Percentiles rank a stretch among this genome's conserved stretches.
phyloP scores from a whole-genome alignment of 2,888 invertebrate species.

The Cheilosia scutellata region DNA sequence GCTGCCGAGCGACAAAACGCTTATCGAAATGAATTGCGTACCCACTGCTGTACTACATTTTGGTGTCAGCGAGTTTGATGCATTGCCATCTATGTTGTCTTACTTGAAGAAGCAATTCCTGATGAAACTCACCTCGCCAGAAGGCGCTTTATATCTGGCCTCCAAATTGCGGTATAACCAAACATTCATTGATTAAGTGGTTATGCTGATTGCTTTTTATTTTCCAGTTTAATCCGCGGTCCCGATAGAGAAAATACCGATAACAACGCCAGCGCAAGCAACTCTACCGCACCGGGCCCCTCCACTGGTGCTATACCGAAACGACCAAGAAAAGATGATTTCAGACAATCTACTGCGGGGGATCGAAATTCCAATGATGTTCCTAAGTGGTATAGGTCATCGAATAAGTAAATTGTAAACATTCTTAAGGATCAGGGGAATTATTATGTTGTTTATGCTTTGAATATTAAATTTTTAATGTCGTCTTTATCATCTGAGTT shows the following conservation, averaged over 20 bases:
- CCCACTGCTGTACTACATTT: conserved; percentile 92
- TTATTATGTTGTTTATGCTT: conserved; percentile 31
- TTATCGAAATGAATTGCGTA: conserved; percentile 90
- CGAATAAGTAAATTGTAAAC: conserved; percentile 10
- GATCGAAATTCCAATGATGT: conserved; percentile 31
- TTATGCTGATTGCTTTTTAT: neutral
- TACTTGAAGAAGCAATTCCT: conserved; percentile 87
- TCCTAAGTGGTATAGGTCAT: conserved; percentile 51
- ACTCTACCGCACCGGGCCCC: conserved; percentile 54
- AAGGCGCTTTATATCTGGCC: conserved; percentile 88
- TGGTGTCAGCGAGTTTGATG: conserved; percentile 85
- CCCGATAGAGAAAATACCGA: neutral
- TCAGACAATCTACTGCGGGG: neutral
- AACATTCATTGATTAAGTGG: neutral
- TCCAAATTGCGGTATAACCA: conserved; percentile 87
- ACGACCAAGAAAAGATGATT: conserved; percentile 76
- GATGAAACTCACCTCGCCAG: conserved; percentile 87
- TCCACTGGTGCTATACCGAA: conserved; percentile 79
- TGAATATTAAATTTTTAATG: conserved; percentile 42
- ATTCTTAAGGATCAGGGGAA: neutral
- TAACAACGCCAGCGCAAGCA: neutral
- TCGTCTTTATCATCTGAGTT: neutral
- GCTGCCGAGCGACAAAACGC: conserved; percentile 86
- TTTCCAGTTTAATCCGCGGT: conserved; percentile 31
- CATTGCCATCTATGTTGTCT: conserved; percentile 79